Percentiles rank a stretch among this genome's conserved stretches.
These are phyloP conservation scores for Invenusta paracnida DNA, from an alignment of 2,888 invertebrate genomes.

Conservation along the genomic window DNA sequence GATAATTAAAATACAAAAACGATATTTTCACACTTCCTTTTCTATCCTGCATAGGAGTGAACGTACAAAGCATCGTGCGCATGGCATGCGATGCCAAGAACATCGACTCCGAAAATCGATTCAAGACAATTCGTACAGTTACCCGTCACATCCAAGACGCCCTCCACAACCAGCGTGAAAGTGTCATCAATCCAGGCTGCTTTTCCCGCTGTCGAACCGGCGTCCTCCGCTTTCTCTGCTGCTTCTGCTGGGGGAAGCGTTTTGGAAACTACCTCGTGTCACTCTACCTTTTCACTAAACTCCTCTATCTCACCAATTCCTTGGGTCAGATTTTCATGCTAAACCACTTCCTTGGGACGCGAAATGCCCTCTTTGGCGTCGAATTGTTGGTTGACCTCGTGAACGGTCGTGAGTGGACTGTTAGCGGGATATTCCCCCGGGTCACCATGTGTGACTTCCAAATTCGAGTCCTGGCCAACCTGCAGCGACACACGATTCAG, in stretches of 20 bases:
- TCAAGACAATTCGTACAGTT: conserved; percentile 62
- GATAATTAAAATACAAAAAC: no score
- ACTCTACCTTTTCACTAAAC: conserved; percentile 60
- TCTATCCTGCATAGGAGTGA: no score
- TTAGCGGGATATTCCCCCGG: conserved; percentile 55
- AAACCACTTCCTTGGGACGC: conserved; percentile 61
- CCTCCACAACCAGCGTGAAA: conserved; percentile 50
- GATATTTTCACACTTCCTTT: no score
- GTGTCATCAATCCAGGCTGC: conserved; percentile 46
- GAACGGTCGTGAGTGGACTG: conserved; percentile 55
- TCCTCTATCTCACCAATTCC: conserved; percentile 59
- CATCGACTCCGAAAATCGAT: conserved; percentile 61
- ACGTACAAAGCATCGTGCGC: conserved; percentile 53
- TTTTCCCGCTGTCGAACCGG: not conserved
- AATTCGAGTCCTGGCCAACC: conserved; percentile 54
- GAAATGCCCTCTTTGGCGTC: conserved; percentile 59
- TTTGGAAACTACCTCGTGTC: conserved; percentile 61
- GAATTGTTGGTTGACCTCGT: conserved; percentile 61
- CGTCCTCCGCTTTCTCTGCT: not conserved
- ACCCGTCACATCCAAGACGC: conserved; percentile 61
- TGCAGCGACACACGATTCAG: conserved; percentile 50
- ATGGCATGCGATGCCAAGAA: conserved; percentile 54
- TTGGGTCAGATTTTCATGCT: conserved; percentile 62
- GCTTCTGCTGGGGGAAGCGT: conserved; percentile 35
- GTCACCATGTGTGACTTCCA: conserved; percentile 59